A percentile compares a stretch with the other conserved stretches of the same genome.
Evolutionary conservation across 2,113 vertebrate genomes (phyloP).

Genomic region (Panurus biarmicus): DNA sequence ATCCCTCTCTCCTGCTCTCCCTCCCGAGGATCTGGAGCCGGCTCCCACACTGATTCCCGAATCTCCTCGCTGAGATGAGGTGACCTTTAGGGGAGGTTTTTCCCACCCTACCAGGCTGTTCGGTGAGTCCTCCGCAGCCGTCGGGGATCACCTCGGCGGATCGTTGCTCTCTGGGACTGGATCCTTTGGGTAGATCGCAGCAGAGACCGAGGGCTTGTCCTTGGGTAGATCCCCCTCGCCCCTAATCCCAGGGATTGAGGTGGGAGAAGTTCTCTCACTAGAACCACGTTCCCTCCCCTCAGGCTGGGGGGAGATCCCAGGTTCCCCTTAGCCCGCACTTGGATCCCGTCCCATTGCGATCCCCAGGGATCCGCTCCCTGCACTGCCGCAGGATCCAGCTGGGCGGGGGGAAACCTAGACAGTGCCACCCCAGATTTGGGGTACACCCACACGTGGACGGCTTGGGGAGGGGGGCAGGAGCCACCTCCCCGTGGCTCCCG

Average conservation of each 20-base stretch:
- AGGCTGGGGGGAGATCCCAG: too few relatives aligned
- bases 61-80: not conserved
- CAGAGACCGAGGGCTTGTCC: not conserved
- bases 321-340: too few relatives aligned
- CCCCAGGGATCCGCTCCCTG: not conserved
- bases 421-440: not conserved
- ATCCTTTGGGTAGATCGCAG: not conserved
- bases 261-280: not conserved
- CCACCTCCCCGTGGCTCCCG: too few relatives aligned
- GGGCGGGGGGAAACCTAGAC: not conserved
- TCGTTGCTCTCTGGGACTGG: not conserved
- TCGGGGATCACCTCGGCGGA: not conserved
- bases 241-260: not conserved
- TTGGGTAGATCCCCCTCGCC: not conserved
- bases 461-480: not conserved
- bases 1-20: not conserved
- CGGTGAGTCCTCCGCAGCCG: not conserved
- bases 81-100: not conserved
- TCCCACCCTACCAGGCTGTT: not conserved
- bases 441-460: rapidly evolving
- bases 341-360: not conserved
- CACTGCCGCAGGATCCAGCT: not conserved
- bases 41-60: not conserved
- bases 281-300: not conserved
- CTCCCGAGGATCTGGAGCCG: not conserved